Percentiles rank a stretch among this genome's conserved stretches.
These are phyloP conservation scores for Sarcophaga rosellei DNA, from an alignment of 2,888 invertebrate genomes.

Conservation along the genomic window DNA sequence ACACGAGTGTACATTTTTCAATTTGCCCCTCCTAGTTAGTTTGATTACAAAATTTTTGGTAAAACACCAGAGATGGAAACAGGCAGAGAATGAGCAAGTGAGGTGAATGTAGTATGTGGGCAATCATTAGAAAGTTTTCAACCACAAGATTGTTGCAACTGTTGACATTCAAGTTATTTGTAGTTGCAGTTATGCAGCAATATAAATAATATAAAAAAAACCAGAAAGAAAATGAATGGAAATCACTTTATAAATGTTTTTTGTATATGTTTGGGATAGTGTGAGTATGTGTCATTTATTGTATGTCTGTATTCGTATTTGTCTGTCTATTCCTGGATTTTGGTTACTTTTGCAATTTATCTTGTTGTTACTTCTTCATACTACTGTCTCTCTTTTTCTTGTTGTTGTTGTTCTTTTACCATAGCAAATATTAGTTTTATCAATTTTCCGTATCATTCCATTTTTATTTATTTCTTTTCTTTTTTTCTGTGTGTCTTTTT, in stretches of 20 bases:
- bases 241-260: too few relatives aligned
- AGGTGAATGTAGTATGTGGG: neutral
- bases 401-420: neutral
- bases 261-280: neutral
- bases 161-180: neutral
- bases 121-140: conserved; percentile 10
- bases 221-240: neutral
- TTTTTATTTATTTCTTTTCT: too few relatives aligned
- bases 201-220: too few relatives aligned
- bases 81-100: too few relatives aligned
- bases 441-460: conserved; percentile 7
- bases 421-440: conserved; percentile 35
- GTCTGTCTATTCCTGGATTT: neutral
- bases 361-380: neutral
- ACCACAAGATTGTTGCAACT: conserved; percentile 12
- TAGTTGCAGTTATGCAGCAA: neutral
- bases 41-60: too few relatives aligned
- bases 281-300: too few relatives aligned
- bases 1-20: too few relatives aligned
- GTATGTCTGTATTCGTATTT: neutral
- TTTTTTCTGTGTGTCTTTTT: too few relatives aligned
- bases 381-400: too few relatives aligned
- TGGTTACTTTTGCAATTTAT: neutral
- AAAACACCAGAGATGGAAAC: too few relatives aligned
- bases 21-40: neutral